Conservation (phyloP, 1,140 invertebrate species). For the Anoplophora glabripennis region DNA sequence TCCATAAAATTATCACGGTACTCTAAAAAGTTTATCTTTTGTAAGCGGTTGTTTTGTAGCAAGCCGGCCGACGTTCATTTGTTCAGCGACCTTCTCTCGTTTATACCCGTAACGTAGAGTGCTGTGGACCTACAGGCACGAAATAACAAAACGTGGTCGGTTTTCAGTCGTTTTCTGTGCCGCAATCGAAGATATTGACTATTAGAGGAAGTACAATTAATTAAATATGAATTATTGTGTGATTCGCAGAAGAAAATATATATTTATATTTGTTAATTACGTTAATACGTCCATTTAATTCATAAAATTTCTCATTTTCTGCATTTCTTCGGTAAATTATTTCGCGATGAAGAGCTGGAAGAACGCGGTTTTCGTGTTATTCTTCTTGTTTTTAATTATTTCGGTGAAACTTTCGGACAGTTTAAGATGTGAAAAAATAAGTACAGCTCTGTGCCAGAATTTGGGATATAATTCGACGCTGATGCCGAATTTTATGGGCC, state of each 20-base stretch:
- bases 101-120: no score
- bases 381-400: constrained; percentile 2
- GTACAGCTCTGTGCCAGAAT: constrained; percentile 75
- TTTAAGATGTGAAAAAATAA: constrained; percentile 73
- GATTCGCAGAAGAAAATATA: no score
- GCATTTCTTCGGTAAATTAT: neutral
- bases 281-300: no score
- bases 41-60: constrained; percentile 39
- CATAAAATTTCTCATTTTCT: no score
- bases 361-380: constrained; percentile 12
- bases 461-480: constrained; percentile 83
- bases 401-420: neutral
- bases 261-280: no score
- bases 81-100: constrained; percentile 12
- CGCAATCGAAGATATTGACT: neutral
- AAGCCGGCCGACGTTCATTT: constrained; percentile 36
- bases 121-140: neutral
- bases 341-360: constrained; percentile 2
- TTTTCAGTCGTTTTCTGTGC: constrained; percentile 12
- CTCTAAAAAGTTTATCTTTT: constrained; percentile 40
- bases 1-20: constrained; percentile 30
- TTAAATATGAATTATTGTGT: no score
- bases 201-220: no score
- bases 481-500: constrained; percentile 82
- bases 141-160: constrained; percentile 10